Evolutionary conservation across 1,140 invertebrate genomes (phyloP), one percentile per base, ranked within the genome.

Genomic region (Zeugodacus cucurbitae): DNA sequence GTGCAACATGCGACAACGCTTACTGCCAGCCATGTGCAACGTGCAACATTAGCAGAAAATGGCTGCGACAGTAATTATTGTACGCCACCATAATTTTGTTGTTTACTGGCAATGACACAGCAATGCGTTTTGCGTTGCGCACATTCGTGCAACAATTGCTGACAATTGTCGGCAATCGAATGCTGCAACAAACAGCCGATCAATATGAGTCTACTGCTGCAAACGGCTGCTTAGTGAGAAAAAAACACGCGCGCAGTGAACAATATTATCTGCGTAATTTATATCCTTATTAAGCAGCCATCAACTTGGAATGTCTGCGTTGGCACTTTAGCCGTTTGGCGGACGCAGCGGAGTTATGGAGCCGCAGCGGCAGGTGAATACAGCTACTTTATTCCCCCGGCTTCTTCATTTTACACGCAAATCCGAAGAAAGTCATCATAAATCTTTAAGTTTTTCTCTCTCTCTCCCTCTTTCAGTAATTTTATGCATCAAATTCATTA

Each of bases 271-370:
- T 74, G 14, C 29, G 67, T 37, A 74, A 74, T 74, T 74, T 74
- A 74, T 74, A 74, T 74, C 67, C 67, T 74, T 74, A 74, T 74
- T 74, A 74, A 74, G 67, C 41, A 74, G 34, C 67, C 20, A 74
- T 74, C 67, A 67, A 34, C 67, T 41, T 20, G 67, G 67, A 74
- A 74, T 74, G 67, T 74, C 34, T 41, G 26, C 34, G 8, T 7
- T 41, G 67, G 58, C 58, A 62, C 58, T 62, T 62, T n/a, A 62
- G 58, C 58, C 58, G 8, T n/a, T 3, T 41, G 37, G 37, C 37
- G 11, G 20, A 11, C 54, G 54, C 3, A 57, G 11, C 3, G 11
- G 54, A 2, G 11, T 3, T 17, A 11, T 57, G 54, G 37, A 41
- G 3, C 3, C 48, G 58, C 58, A 26, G 58, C n/a, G 10, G 10